Conservation (phyloP, 2,888 invertebrate species). For the Microplitis deprimator region DNA sequence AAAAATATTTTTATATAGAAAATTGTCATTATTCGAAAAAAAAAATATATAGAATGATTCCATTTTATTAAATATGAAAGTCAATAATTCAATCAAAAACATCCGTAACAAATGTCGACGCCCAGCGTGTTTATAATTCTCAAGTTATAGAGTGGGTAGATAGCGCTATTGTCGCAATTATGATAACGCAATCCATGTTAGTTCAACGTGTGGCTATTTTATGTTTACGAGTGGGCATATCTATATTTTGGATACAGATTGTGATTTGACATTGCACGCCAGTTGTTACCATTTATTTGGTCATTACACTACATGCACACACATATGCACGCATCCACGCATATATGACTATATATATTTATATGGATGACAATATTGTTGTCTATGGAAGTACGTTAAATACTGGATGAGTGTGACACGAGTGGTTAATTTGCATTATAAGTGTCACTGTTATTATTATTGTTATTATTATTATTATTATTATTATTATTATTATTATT, state of each 20-base stretch:
- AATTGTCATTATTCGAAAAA: neutral
- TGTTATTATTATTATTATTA: too few relatives aligned
- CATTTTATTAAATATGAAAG: slow-evolving; percentile 65
- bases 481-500: too few relatives aligned
- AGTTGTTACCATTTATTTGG: slow-evolving; percentile 72
- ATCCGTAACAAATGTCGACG: slow-evolving; percentile 70
- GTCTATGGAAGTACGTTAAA: slow-evolving; percentile 58
- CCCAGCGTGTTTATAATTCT: slow-evolving; percentile 43
- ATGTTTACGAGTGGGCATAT: slow-evolving; percentile 59
- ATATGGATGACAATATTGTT: slow-evolving; percentile 11
- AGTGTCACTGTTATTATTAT: slow-evolving; percentile 60
- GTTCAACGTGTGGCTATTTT: slow-evolving; percentile 60
- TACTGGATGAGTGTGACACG: neutral
- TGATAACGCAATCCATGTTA: slow-evolving; percentile 33
- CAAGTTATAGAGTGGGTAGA: neutral
- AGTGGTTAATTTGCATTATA: slow-evolving; percentile 71
- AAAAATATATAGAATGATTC: neutral
- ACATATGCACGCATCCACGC: slow-evolving; percentile 58
- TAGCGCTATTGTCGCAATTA: slow-evolving; percentile 33
- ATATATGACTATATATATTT: neutral
- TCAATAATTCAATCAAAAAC: slow-evolving; percentile 72
- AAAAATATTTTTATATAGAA: neutral
- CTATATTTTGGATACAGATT: slow-evolving; percentile 54
- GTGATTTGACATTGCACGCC: slow-evolving; percentile 69
- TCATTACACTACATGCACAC: slow-evolving; percentile 67